Conservation (phyloP, 2,113 vertebrate species). For the Syngnathoides biaculeatus region DNA sequence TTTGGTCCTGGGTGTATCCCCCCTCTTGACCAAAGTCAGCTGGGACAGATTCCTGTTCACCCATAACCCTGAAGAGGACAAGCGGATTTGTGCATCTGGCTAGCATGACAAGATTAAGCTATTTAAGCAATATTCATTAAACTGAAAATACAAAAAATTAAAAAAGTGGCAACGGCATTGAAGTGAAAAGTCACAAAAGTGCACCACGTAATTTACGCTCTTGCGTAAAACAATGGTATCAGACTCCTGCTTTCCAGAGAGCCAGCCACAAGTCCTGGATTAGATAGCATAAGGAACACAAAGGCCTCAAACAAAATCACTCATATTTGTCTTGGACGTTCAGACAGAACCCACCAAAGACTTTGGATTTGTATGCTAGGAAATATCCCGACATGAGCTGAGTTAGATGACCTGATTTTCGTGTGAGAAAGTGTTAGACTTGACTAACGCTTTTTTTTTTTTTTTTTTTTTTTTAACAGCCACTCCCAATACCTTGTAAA, state of each 20-base stretch:
- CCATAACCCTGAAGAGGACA: no score
- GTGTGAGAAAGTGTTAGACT: constrained; percentile 50
- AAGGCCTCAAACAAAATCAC: constrained; percentile 29
- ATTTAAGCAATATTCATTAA: no score
- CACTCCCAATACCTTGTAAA: constrained; percentile 26
- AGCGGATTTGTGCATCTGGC: no score
- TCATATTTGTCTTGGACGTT: constrained; percentile 46
- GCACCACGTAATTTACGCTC: not conserved
- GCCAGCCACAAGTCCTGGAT: constrained; percentile 33
- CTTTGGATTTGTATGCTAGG: constrained; percentile 28
- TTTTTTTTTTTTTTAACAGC: constrained; percentile 47
- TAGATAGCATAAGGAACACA: not conserved
- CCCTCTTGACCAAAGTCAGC: no score
- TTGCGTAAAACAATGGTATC: not conserved
- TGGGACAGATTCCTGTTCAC: no score
- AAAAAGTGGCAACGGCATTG: not conserved
- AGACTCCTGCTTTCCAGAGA: constrained; percentile 19
- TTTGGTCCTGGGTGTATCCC: no score
- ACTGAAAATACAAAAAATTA: no score
- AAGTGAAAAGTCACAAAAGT: not conserved
- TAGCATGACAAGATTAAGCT: no score
- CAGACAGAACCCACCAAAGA: constrained; percentile 14
- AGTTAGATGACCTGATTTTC: constrained; percentile 27
- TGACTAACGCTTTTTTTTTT: constrained; percentile 48
- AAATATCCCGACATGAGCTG: constrained; percentile 23